Base-by-base conservation (phyloP, 2,113 vertebrate genomes). In the Xenus cinereus region DNA sequence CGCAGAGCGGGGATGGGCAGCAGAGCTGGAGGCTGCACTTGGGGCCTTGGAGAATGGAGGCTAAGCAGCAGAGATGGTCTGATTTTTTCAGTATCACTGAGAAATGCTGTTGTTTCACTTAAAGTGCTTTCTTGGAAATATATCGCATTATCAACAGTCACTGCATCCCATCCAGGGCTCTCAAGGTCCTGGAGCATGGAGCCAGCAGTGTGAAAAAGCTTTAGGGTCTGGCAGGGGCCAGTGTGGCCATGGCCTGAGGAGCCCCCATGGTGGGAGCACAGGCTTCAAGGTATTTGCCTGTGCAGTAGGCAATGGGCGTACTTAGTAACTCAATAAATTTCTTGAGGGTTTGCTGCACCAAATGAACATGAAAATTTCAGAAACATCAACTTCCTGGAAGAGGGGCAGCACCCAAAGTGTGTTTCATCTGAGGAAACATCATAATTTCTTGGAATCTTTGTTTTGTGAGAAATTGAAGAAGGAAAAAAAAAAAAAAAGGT, bases 211-310 rank as follows among this genome's bases (percentile, higher is more conserved):
- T 89, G 23, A 79, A 62, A 87, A 88, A 51, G 9, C 48, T 46
- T 54, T 53, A 67, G 39, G 14, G 45, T 66, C 16, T 17, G n/a
- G 9, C 6, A 8, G 23, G 18, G 41, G 7, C 39, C 39, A 39
- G 12, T 3, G 6, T n/a, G 27, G 30, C 68, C 21, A 12, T 5
- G 17, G 37, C 26, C 20, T 67, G 51, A 63, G 19, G 6, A 75
- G 4, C 22, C 28, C 3, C 28, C 3, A 0, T 37, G 18, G 19
- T 27, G 22, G 50, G 13, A 83, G 3, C 0, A 0, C 24, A 46
- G n/a, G 17, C 20, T 90, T 72, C 39, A 17, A 12, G 8, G 13
- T 27, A 13, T 60, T 68, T n/a, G 9, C 17, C 51, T 59, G 50
- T 78, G 51, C 51, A 68, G 74, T 12, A 74, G 45, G 33, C 43